phyloP scores from a whole-genome alignment of 2,888 invertebrate genomes.

The Tribolium freemani region DNA sequence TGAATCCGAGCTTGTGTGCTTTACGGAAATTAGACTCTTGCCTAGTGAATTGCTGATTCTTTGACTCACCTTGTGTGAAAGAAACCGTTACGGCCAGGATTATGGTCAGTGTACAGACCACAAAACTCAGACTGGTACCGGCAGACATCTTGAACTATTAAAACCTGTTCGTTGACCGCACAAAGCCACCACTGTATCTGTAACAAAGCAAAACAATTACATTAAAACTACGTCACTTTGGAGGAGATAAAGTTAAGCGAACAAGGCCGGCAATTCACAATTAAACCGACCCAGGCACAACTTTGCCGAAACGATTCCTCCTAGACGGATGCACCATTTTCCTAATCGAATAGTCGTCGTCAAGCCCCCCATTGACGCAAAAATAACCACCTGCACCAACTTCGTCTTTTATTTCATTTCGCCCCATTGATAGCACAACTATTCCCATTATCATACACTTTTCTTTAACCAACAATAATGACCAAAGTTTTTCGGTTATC shows the following conservation, averaged over 20 bases:
- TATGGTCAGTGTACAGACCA: slow-evolving; percentile 48
- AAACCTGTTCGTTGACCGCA: slow-evolving; percentile 47
- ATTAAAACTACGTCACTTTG: slow-evolving; percentile 27
- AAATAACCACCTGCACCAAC: slow-evolving; percentile 2
- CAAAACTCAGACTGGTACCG: slow-evolving; percentile 54
- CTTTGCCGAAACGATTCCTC: slow-evolving; percentile 2
- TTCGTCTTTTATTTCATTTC: slow-evolving; percentile 4
- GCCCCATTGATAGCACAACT: slow-evolving; percentile 5
- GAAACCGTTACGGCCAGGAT: slow-evolving; percentile 51
- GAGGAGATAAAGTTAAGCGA: slow-evolving; percentile 24
- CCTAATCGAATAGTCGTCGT: slow-evolving; percentile 6
- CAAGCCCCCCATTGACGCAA: background rate
- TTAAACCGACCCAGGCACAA: slow-evolving; percentile 20
- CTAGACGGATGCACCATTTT: slow-evolving; percentile 8
- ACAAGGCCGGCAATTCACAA: slow-evolving; percentile 34
- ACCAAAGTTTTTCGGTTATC: slow-evolving; percentile 9
- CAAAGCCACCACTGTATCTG: slow-evolving; percentile 43
- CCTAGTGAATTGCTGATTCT: too few relatives aligned
- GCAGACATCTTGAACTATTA: slow-evolving; percentile 55
- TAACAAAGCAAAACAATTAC: slow-evolving; percentile 41
- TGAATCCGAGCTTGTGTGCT: slow-evolving; percentile 13
- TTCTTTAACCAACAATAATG: slow-evolving; percentile 24
- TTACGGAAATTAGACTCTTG: slow-evolving; percentile 6
- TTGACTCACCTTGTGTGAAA: slow-evolving; percentile 54
- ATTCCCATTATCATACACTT: slow-evolving; percentile 27